Conservation (phyloP, 2,888 invertebrate genomes). For the Tetropium fuscum region DNA sequence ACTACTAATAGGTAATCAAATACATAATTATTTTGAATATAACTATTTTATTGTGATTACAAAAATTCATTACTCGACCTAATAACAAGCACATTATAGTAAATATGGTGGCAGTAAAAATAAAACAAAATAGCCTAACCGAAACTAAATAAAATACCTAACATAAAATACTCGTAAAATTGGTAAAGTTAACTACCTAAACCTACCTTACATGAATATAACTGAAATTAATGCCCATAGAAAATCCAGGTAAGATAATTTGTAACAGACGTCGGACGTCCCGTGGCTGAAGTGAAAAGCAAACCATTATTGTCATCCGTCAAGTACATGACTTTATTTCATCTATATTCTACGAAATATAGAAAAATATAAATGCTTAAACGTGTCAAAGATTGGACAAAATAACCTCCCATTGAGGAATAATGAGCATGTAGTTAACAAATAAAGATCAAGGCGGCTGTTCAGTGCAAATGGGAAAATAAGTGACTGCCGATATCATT, state of each 20-base stretch:
- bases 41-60: too few species aligned
- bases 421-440: conserved; percentile 56
- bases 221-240: conserved; percentile 41
- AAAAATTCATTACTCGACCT: too few species aligned
- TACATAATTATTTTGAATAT: too few species aligned
- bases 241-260: conserved; percentile 61
- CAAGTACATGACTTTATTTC: conserved; percentile 54
- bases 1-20: too few species aligned
- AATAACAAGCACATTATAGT: too few species aligned
- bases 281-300: conserved; percentile 50
- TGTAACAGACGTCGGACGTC: conserved; percentile 56
- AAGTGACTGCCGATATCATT: conserved; percentile 56
- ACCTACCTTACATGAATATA: conserved; percentile 29
- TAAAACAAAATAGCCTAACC: conserved; percentile 25
- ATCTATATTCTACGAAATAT: conserved; percentile 52
- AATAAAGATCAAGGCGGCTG: conserved; percentile 54
- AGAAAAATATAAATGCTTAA: conserved; percentile 45
- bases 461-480: conserved; percentile 58
- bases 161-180: conserved; percentile 35
- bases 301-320: conserved; percentile 51
- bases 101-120: conserved; percentile 10
- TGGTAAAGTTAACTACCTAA: conserved; percentile 34
- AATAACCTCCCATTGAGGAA: conserved; percentile 55
- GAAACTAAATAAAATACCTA: conserved; percentile 35
- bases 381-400: conserved; percentile 36